Evolutionary conservation across 1,140 invertebrate species (phyloP), one percentile per base, ranked within the genome.

Genomic region (Leucophenga varia): DNA sequence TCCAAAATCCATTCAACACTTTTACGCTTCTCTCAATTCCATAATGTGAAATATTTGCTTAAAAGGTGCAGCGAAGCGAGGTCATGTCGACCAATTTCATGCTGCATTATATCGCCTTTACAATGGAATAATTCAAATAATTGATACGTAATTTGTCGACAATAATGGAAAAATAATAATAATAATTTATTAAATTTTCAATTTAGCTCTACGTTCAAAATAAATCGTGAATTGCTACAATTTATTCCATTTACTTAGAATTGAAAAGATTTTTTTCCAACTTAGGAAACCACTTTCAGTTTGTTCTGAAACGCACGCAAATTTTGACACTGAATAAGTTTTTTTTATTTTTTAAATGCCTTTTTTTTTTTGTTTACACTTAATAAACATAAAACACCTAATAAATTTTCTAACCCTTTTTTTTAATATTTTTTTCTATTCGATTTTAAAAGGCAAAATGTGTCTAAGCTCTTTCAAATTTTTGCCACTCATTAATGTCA

Each of bases 381-480:
- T 42, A 61, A 55, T 58, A 67, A 54, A 65, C 61, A 58, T 65
- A 64, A 61, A 64, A 64, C 61, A 64, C 61, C 58, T 61, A 58
- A 67, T 64, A 64, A 67, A 64, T 61, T 64, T 64, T 61, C 67
- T 61, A 47, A 50, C 39, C 30, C 38, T 43, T 39, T 25, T 25
- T 10, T 5, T 25, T 25, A 6, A 10, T 25, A 10, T 25, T 25
- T 25, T 25, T 25, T 25, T 25, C 5, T 25, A 25, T 25, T 25
- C 5, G 10, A 25, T 25, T 25, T 25, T 48, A 49, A 42, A 37
- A 42, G 31, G 57, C 47, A 43, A 36, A 52, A 43, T 34, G 6
- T 25, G 25, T 46, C 35, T 41, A 36, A 39, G 42, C 43, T 30
- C 20, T 18, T 12, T 25, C 28, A 22, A 40, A 42, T 59, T 28